Base-by-base conservation (phyloP, 2,797 vertebrate species). In the Pygocentrus nattereri region DNA sequence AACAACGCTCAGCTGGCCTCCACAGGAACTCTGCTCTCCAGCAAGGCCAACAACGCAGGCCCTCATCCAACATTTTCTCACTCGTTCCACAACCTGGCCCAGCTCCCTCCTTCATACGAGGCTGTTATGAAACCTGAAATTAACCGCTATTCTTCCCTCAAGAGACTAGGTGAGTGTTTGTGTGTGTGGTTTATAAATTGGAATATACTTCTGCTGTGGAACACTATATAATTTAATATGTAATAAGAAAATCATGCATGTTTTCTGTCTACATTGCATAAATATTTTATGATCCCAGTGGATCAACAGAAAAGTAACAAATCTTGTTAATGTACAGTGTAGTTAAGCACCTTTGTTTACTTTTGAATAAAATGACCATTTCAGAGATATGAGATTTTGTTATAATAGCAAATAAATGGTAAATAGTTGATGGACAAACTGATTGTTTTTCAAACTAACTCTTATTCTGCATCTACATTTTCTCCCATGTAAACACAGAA, bases 11-110 rank as follows among this genome's bases (percentile, higher is more conserved):
- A 82, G 90, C 92, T 93, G 83, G 91, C 94, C 86, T 90, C 95
- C 1, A 93, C 95, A 2, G 90, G 92, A 78, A 76, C 82, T 1
- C 87, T 95, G 74, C 87, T 94, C 2, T 93, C 93, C 23, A 84
- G 94, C 78, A 94, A 95, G 82, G 92, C 95, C 91, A 91, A 88
- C 90, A 85, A 84, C 47, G 90, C 85, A 52, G 58, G 78, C 41
- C 83, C 70, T 21, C 88, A 85, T 61, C 88, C 94, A 15, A 95
- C 95, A 79, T 95, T 96, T 90, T 96, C 96, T 0, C 94, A 97
- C 83, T 97, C 97, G 79, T 97, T 97, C 91, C 96, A 97, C 93
- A 96, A 97, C 90, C 94, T 97, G 82, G 96, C 96, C 12, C 96
- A 96, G 84, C 94, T 96, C 85, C 97, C 96, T 25, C 96, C 96